Conservation (phyloP, 2,797 vertebrate genomes). For the Sarcophilus harrisii region DNA sequence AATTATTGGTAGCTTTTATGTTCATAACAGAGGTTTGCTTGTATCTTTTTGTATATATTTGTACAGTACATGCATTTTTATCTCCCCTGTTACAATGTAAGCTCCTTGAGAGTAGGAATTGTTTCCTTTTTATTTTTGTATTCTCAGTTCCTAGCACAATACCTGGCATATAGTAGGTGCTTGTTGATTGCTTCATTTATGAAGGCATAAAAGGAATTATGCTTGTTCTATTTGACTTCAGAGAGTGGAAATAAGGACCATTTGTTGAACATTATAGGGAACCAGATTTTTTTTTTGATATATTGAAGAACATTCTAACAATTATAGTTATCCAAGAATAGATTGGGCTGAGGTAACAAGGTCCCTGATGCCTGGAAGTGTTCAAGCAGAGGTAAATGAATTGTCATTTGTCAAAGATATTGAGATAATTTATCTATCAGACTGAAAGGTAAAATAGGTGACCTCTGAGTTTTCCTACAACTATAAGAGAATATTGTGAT, state of each 20-base stretch:
- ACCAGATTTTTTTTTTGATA: not conserved
- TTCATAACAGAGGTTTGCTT: not conserved
- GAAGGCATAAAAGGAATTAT: not conserved
- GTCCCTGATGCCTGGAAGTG: not conserved
- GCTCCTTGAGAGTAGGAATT: not conserved
- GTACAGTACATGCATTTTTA: not conserved
- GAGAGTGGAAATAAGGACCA: not conserved
- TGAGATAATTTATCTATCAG: not conserved
- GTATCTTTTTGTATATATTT: not conserved
- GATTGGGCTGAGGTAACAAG: not conserved
- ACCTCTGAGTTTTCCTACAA: not conserved
- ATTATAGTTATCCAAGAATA: not conserved
- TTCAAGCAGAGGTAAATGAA: not conserved
- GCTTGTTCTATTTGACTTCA: not conserved
- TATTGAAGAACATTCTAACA: not conserved
- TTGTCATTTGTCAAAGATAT: not conserved
- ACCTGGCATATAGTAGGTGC: not conserved
- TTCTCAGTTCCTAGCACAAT: not conserved
- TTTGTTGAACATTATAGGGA: not conserved
- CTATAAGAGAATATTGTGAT: not conserved
- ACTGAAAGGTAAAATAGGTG: not conserved
- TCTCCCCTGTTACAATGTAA: not conserved
- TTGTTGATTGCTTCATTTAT: not conserved
- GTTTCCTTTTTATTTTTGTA: not conserved
- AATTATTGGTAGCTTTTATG: not conserved